Base-by-base conservation (phyloP, 2,888 invertebrate genomes). In the Yponomeuta evonymella region DNA sequence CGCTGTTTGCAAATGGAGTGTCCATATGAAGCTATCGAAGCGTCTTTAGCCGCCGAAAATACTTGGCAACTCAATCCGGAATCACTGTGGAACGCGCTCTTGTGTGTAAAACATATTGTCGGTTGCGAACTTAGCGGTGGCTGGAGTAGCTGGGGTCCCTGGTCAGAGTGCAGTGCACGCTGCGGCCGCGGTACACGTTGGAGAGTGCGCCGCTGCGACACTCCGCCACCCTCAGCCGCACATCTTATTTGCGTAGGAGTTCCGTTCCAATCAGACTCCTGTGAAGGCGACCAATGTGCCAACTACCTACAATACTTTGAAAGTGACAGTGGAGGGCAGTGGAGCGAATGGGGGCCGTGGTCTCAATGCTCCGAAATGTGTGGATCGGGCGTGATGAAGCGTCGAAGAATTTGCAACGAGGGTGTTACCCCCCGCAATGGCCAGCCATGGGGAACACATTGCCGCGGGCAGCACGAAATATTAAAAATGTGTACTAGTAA, bases 41-140 rank as follows among this genome's bases (percentile, higher is more conserved):
- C 81, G 4, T 85, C 85, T 30, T 76, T 93, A 64, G 75, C 80
- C 5, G 77, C 71, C 5, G 88, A 86, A 70, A 90, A 86, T 73
- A 88, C 84, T 15, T 93, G 87, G 93, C 90, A 89, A 76, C 75
- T 89, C 12, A 82, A 81, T 72, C 73, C 89, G 5, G 92, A 90
- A 78, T 75, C 80, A 0, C 72, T 89, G 58, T 93, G 93, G 93
- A 93, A 92, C 76, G 81, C 93, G 0, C 79, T 93, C 48, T 89
- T 86, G 72, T 93, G 93, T 73, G 89, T 93, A 8, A 93, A 92
- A 74, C 87, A 88, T 74, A 89, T 91, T 76, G 77, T 91, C 67
- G 93, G 93, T 1, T 93, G 93, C 76, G 88, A 89, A 70, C 84
- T 93, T 67, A 72, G 78, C 2, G 91, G 91, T 5, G 88, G 86